Evolutionary conservation across 2,888 invertebrate genomes (phyloP).

Genomic region (Tortrix viridana): DNA sequence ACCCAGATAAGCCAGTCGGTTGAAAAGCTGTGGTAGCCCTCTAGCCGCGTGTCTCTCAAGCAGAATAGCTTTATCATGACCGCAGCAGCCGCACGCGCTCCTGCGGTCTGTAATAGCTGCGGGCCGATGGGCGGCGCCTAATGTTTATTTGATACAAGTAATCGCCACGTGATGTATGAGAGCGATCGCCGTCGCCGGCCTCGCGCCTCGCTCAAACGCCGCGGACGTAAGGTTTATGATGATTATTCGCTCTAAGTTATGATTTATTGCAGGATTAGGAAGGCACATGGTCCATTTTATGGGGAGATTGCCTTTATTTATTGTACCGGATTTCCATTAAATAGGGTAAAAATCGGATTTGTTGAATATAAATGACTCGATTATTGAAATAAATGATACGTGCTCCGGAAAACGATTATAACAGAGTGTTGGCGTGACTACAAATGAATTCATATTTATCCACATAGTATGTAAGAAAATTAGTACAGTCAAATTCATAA

Average conservation of each 20-base stretch:
- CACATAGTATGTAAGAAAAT: not conserved
- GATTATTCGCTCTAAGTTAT: constrained; percentile 81
- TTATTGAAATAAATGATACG: constrained; percentile 26
- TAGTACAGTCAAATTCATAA: too few relatives aligned
- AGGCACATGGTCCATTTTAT: constrained; percentile 73
- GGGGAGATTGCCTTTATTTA: constrained; percentile 78
- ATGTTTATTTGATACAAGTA: constrained; percentile 82
- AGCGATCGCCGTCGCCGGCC: constrained; percentile 50
- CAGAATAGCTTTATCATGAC: constrained; percentile 68
- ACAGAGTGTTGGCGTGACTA: not conserved
- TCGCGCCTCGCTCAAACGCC: constrained; percentile 49
- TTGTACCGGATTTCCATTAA: constrained; percentile 64
- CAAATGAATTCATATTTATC: not conserved
- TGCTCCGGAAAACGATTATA: not conserved
- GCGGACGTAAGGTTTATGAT: constrained; percentile 71
- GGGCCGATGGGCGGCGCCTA: constrained; percentile 62
- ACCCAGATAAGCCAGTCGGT: too few relatives aligned
- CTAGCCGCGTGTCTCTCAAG: constrained; percentile 45
- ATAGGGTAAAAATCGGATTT: constrained; percentile 68
- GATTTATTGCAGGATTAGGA: constrained; percentile 81
- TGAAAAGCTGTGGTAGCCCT: too few relatives aligned
- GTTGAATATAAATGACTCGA: constrained; percentile 56
- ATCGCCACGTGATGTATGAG: constrained; percentile 79
- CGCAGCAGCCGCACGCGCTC: constrained; percentile 61
- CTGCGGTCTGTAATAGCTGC: constrained; percentile 58